These are phyloP conservation scores for Vespertilio murinus DNA, from an alignment of 2,797 vertebrate genomes.

Conservation along the genomic window DNA sequence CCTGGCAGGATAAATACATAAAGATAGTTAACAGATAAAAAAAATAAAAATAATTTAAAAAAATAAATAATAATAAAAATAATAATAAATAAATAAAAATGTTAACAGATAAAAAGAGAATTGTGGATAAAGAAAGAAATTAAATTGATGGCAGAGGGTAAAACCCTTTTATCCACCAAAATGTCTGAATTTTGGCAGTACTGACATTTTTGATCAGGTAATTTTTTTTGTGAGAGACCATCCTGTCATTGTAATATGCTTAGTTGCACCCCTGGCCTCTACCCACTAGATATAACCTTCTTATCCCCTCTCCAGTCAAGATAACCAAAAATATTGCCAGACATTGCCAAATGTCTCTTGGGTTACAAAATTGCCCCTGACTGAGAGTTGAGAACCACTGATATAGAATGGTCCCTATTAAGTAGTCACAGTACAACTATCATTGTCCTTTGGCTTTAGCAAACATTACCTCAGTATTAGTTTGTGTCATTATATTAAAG, in stretches of 20 bases:
- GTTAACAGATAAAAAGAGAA: background rate
- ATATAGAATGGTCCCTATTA: background rate
- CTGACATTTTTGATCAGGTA: background rate
- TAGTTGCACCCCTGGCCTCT: background rate
- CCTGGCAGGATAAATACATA: background rate
- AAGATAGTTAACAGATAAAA: background rate
- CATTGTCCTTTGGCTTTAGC: background rate
- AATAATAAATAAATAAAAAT: background rate
- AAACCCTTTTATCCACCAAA: background rate
- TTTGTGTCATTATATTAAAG: constrained; percentile 1
- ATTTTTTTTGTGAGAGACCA: background rate
- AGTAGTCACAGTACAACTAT: background rate
- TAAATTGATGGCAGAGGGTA: background rate
- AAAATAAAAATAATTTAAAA: too few species aligned
- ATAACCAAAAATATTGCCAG: background rate
- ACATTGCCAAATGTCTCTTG: background rate
- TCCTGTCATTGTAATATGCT: background rate
- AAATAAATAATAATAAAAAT: too few species aligned
- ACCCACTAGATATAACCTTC: background rate
- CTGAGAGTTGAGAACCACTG: background rate
- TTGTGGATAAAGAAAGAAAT: background rate
- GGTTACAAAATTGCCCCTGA: background rate
- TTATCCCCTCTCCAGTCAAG: background rate
- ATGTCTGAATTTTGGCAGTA: background rate
- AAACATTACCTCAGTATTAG: background rate